Conservation (phyloP, 2,797 vertebrate genomes). For the Pterois miles region DNA sequence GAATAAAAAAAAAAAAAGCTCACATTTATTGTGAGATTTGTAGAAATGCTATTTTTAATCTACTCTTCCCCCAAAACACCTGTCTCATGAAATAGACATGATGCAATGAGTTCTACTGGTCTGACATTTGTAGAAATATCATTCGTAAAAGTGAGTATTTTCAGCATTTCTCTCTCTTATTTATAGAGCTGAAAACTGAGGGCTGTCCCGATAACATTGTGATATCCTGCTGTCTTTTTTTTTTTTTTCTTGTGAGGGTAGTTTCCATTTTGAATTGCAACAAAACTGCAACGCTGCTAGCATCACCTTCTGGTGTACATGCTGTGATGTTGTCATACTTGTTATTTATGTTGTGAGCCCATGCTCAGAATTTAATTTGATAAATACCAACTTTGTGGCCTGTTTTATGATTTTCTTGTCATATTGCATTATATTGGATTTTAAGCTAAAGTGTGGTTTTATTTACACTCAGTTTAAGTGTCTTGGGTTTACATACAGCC, state of each 20-base stretch:
- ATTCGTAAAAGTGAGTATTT: not conserved
- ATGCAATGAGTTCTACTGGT: not conserved
- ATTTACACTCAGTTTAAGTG: not conserved
- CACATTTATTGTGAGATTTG: not conserved
- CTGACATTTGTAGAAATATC: not conserved
- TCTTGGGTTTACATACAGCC: not conserved
- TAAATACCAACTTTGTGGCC: not conserved
- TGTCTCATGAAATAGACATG: not conserved
- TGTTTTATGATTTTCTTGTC: not conserved
- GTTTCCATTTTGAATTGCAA: not conserved
- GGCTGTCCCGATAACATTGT: not conserved
- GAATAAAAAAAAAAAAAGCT: not conserved
- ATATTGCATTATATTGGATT: not conserved
- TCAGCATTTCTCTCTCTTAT: not conserved
- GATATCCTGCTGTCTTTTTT: not conserved
- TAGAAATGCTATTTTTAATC: not conserved
- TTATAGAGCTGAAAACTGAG: not conserved
- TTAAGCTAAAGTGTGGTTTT: not conserved
- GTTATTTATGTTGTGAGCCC: not conserved
- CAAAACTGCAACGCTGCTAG: not conserved
- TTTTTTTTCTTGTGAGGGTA: not conserved
- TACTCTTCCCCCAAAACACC: not conserved
- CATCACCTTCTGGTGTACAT: not conserved
- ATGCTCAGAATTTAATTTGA: not conserved
- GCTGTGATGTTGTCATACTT: not conserved